phyloP scores from a whole-genome alignment of 2,888 invertebrate genomes.

The Drosophila borborema region DNA sequence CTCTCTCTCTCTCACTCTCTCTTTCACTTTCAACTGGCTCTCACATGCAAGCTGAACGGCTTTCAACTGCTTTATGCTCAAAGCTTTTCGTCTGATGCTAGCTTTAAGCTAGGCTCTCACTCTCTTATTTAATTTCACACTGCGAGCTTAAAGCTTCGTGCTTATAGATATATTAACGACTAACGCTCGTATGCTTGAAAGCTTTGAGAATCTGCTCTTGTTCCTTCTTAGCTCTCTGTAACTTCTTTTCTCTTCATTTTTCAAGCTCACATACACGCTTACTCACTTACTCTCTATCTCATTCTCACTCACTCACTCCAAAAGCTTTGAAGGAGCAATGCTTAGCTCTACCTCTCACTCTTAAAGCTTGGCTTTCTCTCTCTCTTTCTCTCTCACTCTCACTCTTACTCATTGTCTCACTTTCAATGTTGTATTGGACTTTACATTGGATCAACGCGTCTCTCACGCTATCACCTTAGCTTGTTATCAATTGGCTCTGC shows the following conservation, averaged over 20 bases:
- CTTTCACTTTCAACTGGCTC: neutral
- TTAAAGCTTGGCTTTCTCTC: neutral
- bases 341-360: constrained; percentile 11
- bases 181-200: neutral
- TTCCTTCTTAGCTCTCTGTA: too few species aligned
- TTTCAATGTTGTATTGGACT: constrained; percentile 23
- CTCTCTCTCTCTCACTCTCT: constrained; percentile 7
- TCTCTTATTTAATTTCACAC: neutral
- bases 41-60: constrained; percentile 1
- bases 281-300: neutral
- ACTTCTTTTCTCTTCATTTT: too few species aligned
- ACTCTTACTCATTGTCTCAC: constrained; percentile 24
- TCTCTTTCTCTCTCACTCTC: constrained; percentile 17
- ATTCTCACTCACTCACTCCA: constrained; percentile 6
- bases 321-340: neutral
- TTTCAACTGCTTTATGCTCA: neutral
- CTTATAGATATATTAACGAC: neutral
- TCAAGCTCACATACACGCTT: neutral
- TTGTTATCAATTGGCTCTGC: constrained; percentile 37
- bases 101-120: neutral
- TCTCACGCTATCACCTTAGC: constrained; percentile 31
- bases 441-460: constrained; percentile 38
- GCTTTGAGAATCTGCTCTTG: neutral
- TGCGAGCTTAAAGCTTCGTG: constrained; percentile 7
- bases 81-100: neutral